Conservation (phyloP, 2,888 invertebrate genomes). For the Chironomus tentans region DNA sequence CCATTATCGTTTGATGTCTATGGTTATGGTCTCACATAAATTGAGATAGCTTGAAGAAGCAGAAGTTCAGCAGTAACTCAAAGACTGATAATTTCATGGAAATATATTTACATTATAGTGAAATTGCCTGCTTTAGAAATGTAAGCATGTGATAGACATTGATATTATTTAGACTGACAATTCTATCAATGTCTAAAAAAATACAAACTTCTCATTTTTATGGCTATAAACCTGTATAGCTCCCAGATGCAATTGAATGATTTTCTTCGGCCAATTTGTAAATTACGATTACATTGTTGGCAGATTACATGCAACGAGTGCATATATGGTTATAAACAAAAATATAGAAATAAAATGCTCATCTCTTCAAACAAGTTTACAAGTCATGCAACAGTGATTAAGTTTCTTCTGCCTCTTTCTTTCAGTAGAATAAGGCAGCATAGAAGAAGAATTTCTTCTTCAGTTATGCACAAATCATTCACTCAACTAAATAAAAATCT, state of each 20-base stretch:
- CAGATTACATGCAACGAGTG: neutral
- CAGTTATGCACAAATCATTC: neutral
- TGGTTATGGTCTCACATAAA: neutral
- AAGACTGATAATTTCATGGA: too few species aligned
- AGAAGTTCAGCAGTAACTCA: too few species aligned
- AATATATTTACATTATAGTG: too few species aligned
- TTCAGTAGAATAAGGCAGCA: too few species aligned
- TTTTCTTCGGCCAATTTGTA: constrained; percentile 8
- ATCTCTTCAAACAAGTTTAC: constrained; percentile 5
- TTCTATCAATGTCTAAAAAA: too few species aligned
- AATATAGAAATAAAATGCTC: too few species aligned
- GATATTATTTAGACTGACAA: neutral
- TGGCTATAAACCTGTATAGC: neutral
- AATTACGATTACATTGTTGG: constrained; percentile 2
- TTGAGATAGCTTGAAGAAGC: neutral
- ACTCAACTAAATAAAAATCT: neutral
- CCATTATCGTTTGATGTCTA: neutral
- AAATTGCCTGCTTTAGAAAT: too few species aligned
- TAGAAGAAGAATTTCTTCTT: neutral
- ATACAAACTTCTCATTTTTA: too few species aligned
- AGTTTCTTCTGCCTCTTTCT: neutral
- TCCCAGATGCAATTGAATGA: constrained; percentile 15
- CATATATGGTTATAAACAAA: neutral
- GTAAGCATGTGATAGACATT: neutral
- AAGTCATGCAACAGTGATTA: constrained; percentile 16